A percentile compares a stretch with the other conserved stretches of the same genome.
These are phyloP conservation scores for Corella eumyota DNA, from an alignment of 23 tunicate genomes.

Conservation along the genomic window DNA sequence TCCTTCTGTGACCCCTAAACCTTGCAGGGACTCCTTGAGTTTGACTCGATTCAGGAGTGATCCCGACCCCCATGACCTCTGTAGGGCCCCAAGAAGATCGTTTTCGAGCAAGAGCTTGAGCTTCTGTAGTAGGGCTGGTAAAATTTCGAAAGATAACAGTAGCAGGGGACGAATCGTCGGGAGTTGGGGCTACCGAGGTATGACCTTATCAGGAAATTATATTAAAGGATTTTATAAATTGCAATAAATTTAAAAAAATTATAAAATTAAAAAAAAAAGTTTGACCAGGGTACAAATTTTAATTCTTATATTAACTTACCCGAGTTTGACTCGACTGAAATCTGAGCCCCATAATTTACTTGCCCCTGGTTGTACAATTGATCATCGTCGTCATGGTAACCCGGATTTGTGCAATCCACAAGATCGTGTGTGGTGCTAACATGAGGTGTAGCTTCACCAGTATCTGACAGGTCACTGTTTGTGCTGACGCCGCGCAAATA, in stretches of 20 bases:
- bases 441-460: neutral
- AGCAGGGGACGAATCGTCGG: too few relatives aligned
- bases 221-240: too few relatives aligned
- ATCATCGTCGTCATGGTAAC: slow-evolving; percentile 37
- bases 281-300: neutral
- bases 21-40: slow-evolving; percentile 2
- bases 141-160: neutral
- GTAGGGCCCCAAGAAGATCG: slow-evolving; percentile 92
- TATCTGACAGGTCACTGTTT: neutral
- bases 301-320: slow-evolving; percentile 3
- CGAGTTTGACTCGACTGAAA: slow-evolving; percentile 28
- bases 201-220: too few relatives aligned
- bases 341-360: slow-evolving; percentile 46
- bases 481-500: neutral
- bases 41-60: neutral
- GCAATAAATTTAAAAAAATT: neutral
- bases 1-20: slow-evolving; percentile 60
- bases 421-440: neutral
- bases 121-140: neutral
- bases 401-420: slow-evolving; percentile 35
- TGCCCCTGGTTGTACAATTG: slow-evolving; percentile 9
- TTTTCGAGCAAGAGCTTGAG: slow-evolving; percentile 21
- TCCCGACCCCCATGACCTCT: slow-evolving; percentile 49
- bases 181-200: too few relatives aligned
- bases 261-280: neutral